Evolutionary conservation across 2,113 vertebrate species (phyloP).

Genomic region (Stegastes partitus): DNA sequence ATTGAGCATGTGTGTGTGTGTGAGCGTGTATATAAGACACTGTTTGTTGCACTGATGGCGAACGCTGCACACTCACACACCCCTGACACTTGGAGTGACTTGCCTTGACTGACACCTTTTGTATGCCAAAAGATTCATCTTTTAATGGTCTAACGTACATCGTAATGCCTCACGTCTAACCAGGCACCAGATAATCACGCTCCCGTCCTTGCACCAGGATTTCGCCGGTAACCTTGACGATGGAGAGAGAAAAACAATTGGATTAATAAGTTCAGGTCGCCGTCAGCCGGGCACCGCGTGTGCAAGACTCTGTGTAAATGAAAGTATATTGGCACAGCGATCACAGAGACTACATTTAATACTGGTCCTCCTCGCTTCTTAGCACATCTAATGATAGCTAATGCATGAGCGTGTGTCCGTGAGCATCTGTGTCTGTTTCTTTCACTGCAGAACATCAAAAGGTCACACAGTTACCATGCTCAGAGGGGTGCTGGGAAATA

Average conservation of each 20-base stretch:
- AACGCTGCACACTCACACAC: constrained; percentile 34
- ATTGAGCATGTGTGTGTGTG: constrained; percentile 59
- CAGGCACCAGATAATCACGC: constrained; percentile 37
- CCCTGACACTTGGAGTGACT: constrained; percentile 37
- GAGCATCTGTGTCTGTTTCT: constrained; percentile 61
- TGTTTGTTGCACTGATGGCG: constrained; percentile 18
- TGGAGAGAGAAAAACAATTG: constrained; percentile 2
- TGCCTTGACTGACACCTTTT: constrained; percentile 57
- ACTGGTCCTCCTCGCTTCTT: constrained; percentile 33
- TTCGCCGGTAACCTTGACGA: constrained; percentile 21
- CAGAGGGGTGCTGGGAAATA: constrained; percentile 75
- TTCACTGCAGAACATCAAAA: constrained; percentile 77
- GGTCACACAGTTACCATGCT: constrained; percentile 72
- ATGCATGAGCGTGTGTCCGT: constrained; percentile 42
- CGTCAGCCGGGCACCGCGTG: neutral
- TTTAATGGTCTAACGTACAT: constrained; percentile 23
- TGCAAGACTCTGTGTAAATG: constrained; percentile 14
- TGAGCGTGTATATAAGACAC: constrained; percentile 16
- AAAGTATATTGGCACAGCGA: constrained; percentile 22
- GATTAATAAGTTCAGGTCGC: constrained; percentile 18
- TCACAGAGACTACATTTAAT: constrained; percentile 34
- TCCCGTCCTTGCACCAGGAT: constrained; percentile 34
- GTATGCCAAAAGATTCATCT: constrained; percentile 25
- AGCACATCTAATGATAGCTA: constrained; percentile 59
- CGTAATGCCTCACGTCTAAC: constrained; percentile 27